Evolutionary conservation across 64 coral and sea anemone genomes (phyloP), one percentile per base, ranked within the genome.

Genomic region (Dendronephthya gigantea): DNA sequence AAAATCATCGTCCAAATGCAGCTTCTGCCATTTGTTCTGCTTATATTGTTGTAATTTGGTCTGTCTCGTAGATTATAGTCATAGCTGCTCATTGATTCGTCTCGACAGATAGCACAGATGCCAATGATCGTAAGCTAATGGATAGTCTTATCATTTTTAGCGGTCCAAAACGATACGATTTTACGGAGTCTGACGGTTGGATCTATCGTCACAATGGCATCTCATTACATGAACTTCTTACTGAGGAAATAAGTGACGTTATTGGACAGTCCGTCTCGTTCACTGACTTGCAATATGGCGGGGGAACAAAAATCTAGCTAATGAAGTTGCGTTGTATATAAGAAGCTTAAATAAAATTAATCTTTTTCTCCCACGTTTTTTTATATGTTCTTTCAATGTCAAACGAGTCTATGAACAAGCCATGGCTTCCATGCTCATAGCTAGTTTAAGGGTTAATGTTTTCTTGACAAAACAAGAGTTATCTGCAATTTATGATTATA

Each of bases 91-190:
- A n/a, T n/a, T n/a, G n/a, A n/a, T n/a, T n/a, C n/a, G n/a, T n/a
- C n/a, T n/a, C n/a, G n/a, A n/a, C 4, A 58, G 22, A 22, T 16
- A 17, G 51, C 3, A 17, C 51, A 17, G 13, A 58, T 22, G 23
- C 22, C 13, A n/a, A 58, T n/a, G 51, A 58, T 75, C 4, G n/a
- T n/a, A n/a, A n/a, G n/a, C n/a, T n/a, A n/a, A n/a, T n/a, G n/a
- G n/a, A n/a, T n/a, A n/a, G n/a, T 19, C 15, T 33, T 79, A 17
- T 33, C 17, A 12, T 79, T 36, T 79, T 79, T 79, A 79, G 72
- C 37, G 72, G 72, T 79, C 72, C 72, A 34, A 79, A 79, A 79
- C 34, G 72, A 79, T 79, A 79, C 36, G 72, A 79, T 79, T 79
- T 36, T 79, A 79, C 72, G 0, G 32, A 79, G 36, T 36, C 30